Percentiles rank a stretch among this genome's conserved stretches.
Conservation (phyloP, 2,888 invertebrate species). For the Chymomyza procnemis region DNA sequence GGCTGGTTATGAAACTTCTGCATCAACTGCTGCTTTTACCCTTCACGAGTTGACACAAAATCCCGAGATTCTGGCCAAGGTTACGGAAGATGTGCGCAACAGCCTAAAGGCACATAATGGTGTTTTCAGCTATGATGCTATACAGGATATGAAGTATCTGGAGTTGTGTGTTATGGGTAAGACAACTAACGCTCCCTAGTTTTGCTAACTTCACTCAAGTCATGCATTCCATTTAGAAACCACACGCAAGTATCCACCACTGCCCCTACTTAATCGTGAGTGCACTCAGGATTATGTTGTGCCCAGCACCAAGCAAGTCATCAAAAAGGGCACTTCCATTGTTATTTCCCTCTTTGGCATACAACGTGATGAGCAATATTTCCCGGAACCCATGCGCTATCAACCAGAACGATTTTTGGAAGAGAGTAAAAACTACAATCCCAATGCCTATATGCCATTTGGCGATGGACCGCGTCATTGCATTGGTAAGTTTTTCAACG, state of each 20-base stretch:
- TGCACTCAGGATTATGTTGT: slow-evolving; percentile 76
- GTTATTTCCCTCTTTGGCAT: slow-evolving; percentile 77
- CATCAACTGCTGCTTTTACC: slow-evolving; percentile 77
- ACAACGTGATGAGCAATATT: slow-evolving; percentile 78
- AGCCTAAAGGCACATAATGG: slow-evolving; percentile 74
- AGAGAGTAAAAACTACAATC: slow-evolving; percentile 64
- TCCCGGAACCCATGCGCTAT: slow-evolving; percentile 78
- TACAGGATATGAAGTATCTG: slow-evolving; percentile 79
- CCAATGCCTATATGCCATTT: slow-evolving; percentile 77
- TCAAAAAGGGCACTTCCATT: slow-evolving; percentile 76
- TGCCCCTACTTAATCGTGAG: slow-evolving; percentile 77
- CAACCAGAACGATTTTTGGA: slow-evolving; percentile 78
- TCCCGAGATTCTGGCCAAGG: slow-evolving; percentile 75
- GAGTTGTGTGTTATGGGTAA: slow-evolving; percentile 78
- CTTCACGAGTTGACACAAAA: slow-evolving; percentile 78
- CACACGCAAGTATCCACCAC: slow-evolving; percentile 78
- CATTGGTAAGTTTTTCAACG: slow-evolving; percentile 67
- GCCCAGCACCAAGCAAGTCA: slow-evolving; percentile 68
- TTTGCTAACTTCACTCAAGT: too few species aligned
- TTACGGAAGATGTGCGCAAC: slow-evolving; percentile 76
- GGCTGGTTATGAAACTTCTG: slow-evolving; percentile 79
- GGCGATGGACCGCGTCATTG: slow-evolving; percentile 79
- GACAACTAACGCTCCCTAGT: not conserved
- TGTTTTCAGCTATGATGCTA: slow-evolving; percentile 77
- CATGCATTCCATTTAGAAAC: slow-evolving; percentile 64